A percentile compares a stretch with the other conserved stretches of the same genome.
Conservation (phyloP, 2,888 invertebrate genomes). For the Amorpha juglandis region DNA sequence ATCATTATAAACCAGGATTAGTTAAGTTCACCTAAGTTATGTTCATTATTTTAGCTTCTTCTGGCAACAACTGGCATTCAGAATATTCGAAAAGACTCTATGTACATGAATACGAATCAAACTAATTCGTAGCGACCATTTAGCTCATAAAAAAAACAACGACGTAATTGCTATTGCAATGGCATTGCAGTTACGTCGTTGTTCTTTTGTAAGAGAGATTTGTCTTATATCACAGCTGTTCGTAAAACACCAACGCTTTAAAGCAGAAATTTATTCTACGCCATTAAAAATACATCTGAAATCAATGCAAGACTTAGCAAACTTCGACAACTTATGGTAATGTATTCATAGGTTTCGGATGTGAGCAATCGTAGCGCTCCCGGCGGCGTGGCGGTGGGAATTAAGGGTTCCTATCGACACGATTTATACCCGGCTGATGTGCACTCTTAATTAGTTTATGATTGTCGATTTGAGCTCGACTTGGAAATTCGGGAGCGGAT, state of each 20-base stretch:
- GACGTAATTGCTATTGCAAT: too few species aligned
- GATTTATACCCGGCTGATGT: conserved; percentile 13
- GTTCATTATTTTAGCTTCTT: too few species aligned
- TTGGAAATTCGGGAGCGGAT: not conserved
- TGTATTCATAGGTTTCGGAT: conserved; percentile 55
- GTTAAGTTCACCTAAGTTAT: too few species aligned
- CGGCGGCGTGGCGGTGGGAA: not conserved
- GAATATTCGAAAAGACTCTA: too few species aligned
- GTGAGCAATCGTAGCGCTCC: conserved; percentile 13
- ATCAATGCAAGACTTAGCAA: conserved; percentile 9
- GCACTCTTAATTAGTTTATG: conserved; percentile 16
- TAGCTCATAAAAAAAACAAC: too few species aligned
- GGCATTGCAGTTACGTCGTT: too few species aligned
- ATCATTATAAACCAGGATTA: too few species aligned
- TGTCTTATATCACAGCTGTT: not conserved
- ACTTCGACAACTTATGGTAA: conserved; percentile 46
- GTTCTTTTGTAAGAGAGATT: too few species aligned
- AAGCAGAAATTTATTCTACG: not conserved
- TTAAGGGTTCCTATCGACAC: conserved; percentile 32
- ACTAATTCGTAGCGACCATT: too few species aligned
- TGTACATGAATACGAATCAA: too few species aligned
- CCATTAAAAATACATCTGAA: conserved; percentile 1
- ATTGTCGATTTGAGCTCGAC: not conserved
- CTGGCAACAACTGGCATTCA: too few species aligned
- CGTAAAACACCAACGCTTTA: not conserved